A percentile compares a stretch with the other conserved stretches of the same genome.
Conservation (phyloP, 2,113 vertebrate genomes). For the Microcebus lehilahytsara region DNA sequence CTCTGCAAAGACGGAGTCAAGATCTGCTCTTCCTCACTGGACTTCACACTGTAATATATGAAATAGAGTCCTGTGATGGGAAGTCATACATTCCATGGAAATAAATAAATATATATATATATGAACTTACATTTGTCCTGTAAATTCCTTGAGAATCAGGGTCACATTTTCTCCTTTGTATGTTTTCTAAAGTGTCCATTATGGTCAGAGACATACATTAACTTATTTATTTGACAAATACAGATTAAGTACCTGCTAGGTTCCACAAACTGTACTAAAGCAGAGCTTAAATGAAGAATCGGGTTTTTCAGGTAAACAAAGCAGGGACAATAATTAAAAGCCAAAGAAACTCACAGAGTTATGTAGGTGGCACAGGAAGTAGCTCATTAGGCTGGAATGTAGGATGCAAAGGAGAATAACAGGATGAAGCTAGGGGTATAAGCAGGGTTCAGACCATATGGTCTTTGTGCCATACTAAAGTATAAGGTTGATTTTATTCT, state of each 20-base stretch:
- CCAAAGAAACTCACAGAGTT: not conserved
- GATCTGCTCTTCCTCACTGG: not conserved
- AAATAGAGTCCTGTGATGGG: not conserved
- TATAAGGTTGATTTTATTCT: not conserved
- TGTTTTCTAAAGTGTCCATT: not conserved
- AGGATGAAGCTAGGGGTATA: not conserved
- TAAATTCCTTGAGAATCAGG: not conserved
- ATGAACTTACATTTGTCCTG: not conserved
- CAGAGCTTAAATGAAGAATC: not conserved
- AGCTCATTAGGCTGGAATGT: not conserved
- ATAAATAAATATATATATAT: not conserved
- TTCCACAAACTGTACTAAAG: not conserved
- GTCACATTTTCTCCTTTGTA: not conserved
- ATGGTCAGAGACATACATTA: not conserved
- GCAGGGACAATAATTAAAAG: not conserved
- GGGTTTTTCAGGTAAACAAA: not conserved
- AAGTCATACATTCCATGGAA: not conserved
- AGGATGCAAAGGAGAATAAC: not conserved
- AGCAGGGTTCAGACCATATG: not conserved
- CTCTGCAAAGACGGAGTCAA: not conserved
- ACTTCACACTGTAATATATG: not conserved
- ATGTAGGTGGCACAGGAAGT: not conserved
- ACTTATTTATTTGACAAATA: not conserved
- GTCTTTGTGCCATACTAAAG: not conserved
- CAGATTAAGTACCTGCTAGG: not conserved